Evolutionary conservation across 2,797 vertebrate species (phyloP), one percentile per base, ranked within the genome.

Genomic region (Sorex maritimensis): DNA sequence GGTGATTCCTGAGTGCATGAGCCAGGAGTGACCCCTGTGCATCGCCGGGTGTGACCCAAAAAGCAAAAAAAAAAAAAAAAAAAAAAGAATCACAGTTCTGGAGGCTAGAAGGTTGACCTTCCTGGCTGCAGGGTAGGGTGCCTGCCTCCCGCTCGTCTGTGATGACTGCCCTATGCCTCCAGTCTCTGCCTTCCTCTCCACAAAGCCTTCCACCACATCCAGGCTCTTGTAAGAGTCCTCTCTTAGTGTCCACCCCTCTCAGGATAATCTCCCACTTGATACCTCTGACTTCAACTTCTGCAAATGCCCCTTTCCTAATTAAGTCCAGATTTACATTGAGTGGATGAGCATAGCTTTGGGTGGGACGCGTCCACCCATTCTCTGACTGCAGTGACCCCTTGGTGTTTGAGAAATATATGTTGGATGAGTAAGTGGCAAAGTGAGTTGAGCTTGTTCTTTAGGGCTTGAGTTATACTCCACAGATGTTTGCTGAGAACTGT

Each of bases 331-430:
- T 30, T 30, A 19, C 1, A 63, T 75, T 10, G 24, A 15, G 23
- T 11, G 23, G 65, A 8, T 0, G 0, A 1, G 0, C 71, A 63
- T 19, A 61, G 17, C 58, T 61, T 61, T 83, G 7, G 21, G 11
- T 34, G 34, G 21, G 30, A 1, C 24, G 19, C 14, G 9, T 0
- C 3, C 10, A 8, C 12, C 61, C 0, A 41, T 92, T 11, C 72
- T n/a, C 5, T 69, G 7, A 6, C 9, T 46, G 0, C 1, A 0
- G 55, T 41, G 44, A 9, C 23, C 30, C 2, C 1, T 3, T 7
- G 15, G 26, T 61, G 4, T 41, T 6, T 52, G 85, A 34, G 34
- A 73, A n/a, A 3, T 24, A 12, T 5, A n/a, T 49, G 24, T 67
- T 75, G 65, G 75, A 21, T 2, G 13, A 41, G 41, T 28, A 49